Evolutionary conservation across 2,888 invertebrate species (phyloP), one percentile per base, ranked within the genome.

Genomic region (Zygothrica quintamaculata): DNA sequence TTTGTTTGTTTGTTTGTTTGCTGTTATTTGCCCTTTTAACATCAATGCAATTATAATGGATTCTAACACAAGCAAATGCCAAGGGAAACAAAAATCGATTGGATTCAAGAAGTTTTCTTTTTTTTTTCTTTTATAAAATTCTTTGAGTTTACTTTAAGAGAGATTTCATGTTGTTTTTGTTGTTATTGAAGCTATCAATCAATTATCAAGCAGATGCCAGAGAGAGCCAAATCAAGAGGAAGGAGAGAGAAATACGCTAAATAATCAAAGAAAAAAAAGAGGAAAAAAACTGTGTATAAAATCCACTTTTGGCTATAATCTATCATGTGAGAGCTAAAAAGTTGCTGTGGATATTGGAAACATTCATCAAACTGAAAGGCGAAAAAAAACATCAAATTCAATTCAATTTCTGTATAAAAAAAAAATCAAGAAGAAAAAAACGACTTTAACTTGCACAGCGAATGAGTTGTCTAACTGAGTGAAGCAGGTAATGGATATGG

Each of bases 11-110:
- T 22, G 5, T 22, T 22, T 22, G 2, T 22, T 22, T 55, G 37
- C 43, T 36, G 15, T 5, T 11, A 3, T 46, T 74, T 50, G 29
- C 48, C 25, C n/a, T 31, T 42, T 47, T 51, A 36, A 70, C 37
- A 13, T 47, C 16, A 53, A 16, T 42, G 47, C 59, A 59, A 72
- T 56, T 65, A 58, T 53, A 22, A 13, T 29, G 7, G 9, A 29
- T 29, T 7, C n/a, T 29, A 29, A 29, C 29, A 29, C n/a, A 29
- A n/a, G n/a, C n/a, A n/a, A n/a, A n/a, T n/a, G n/a, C n/a, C n/a
- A n/a, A n/a, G n/a, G n/a, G n/a, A n/a, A n/a, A n/a, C n/a, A n/a
- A n/a, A 22, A 36, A 42, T 15, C 15, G 3, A 22, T 9, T 11
- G 1, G 13, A 1, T 0, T 9, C 1, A 12, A 5, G 13, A 2